These are phyloP conservation scores for Drosophila paulistorum DNA, from an alignment of 1,140 invertebrate species.

Conservation along the genomic window DNA sequence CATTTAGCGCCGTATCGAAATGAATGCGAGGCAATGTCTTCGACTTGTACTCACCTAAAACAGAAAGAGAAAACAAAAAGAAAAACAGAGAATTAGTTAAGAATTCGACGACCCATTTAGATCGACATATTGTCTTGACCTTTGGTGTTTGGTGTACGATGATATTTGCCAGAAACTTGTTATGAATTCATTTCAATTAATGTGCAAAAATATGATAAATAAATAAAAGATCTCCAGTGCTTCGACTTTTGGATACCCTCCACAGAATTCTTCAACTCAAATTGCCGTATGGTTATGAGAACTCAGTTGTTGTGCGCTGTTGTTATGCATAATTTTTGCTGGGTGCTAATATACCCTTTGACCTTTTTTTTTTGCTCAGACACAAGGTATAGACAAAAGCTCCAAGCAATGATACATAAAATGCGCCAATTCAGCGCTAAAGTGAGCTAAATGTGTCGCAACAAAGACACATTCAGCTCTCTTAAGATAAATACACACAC, in stretches of 20 bases:
- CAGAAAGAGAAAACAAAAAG: conserved; percentile 17
- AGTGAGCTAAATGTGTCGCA: conserved; percentile 37
- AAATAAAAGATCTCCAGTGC: background rate
- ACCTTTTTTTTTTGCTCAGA: background rate
- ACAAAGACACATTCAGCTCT: conserved; percentile 48
- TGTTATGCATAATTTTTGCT: background rate
- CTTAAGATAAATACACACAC: conserved; percentile 19
- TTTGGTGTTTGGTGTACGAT: conserved; percentile 37
- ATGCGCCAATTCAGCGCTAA: conserved; percentile 51
- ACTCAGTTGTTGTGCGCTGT: background rate
- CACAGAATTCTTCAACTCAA: background rate
- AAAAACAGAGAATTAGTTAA: background rate
- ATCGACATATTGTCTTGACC: conserved; percentile 43
- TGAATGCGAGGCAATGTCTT: conserved; percentile 83
- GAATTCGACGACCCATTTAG: conserved; percentile 62
- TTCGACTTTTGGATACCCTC: background rate
- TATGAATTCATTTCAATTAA: conserved; percentile 79
- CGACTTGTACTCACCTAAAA: conserved; percentile 83
- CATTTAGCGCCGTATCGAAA: conserved; percentile 79
- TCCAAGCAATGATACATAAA: conserved; percentile 24
- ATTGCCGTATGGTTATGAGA: too few species aligned
- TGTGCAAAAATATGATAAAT: conserved; percentile 62
- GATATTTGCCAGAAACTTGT: conserved; percentile 46
- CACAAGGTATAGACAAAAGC: background rate
- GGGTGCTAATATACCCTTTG: conserved; percentile 8